These are phyloP conservation scores for Allophyes oxyacanthae DNA, from an alignment of 2,888 invertebrate species.

Conservation along the genomic window DNA sequence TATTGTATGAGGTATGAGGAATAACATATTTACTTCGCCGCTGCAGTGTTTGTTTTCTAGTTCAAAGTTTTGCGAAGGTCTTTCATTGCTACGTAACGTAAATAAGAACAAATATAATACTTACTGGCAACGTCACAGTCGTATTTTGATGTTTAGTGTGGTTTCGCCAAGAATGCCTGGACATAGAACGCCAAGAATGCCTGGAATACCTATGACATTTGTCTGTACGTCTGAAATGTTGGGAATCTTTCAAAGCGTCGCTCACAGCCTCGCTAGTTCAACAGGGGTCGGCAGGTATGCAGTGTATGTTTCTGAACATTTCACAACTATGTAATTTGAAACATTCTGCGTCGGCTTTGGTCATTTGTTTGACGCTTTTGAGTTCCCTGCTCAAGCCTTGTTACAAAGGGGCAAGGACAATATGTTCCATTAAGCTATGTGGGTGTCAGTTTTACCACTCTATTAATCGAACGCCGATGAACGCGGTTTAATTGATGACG, in stretches of 20 bases:
- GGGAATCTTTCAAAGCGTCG: slow-evolving; percentile 71
- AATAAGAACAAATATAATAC: slow-evolving; percentile 35
- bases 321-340: slow-evolving; percentile 66
- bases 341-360: slow-evolving; percentile 59
- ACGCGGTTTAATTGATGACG: slow-evolving; percentile 1
- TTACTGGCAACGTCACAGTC: slow-evolving; percentile 21
- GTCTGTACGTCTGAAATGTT: slow-evolving; percentile 59
- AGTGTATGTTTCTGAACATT: slow-evolving; percentile 62
- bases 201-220: slow-evolving; percentile 49
- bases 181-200: slow-evolving; percentile 42
- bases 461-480: slow-evolving; percentile 2
- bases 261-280: slow-evolving; percentile 35
- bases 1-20: neutral
- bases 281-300: slow-evolving; percentile 57
- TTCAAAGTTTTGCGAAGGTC: slow-evolving; percentile 28
- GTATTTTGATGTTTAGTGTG: slow-evolving; percentile 46
- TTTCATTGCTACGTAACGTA: slow-evolving; percentile 21
- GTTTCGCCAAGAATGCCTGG: slow-evolving; percentile 42
- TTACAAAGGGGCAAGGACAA: slow-evolving; percentile 16
- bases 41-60: slow-evolving; percentile 16
- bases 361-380: slow-evolving; percentile 52
- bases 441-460: neutral
- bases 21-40: slow-evolving; percentile 4
- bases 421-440: slow-evolving; percentile 6
- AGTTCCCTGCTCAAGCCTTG: slow-evolving; percentile 13